phyloP scores from a whole-genome alignment of 2,113 vertebrate species.

The Xyliphius kryptos region DNA sequence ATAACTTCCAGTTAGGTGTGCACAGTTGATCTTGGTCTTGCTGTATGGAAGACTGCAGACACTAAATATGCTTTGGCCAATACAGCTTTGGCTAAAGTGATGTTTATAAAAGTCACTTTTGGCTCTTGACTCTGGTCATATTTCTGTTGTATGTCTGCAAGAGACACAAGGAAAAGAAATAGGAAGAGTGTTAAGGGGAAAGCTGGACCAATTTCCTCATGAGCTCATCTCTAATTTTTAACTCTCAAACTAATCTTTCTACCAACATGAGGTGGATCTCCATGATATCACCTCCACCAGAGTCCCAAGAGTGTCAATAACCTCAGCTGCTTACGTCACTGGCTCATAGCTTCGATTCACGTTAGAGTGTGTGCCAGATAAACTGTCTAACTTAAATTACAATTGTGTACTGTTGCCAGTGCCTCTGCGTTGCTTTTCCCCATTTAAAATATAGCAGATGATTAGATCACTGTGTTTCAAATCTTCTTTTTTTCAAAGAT shows the following conservation, averaged over 20 bases:
- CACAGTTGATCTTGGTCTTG: too few species aligned
- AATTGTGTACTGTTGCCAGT: conserved; percentile 3
- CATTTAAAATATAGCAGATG: too few species aligned
- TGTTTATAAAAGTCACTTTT: conserved; percentile 1
- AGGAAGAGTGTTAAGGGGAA: conserved; percentile 12
- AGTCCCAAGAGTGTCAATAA: conserved; percentile 10
- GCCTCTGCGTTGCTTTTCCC: background rate
- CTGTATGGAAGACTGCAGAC: background rate
- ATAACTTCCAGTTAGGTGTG: too few species aligned
- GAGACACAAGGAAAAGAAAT: conserved; percentile 14
- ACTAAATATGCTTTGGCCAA: background rate
- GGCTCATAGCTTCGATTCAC: background rate
- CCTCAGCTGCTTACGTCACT: conserved; percentile 11
- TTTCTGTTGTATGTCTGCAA: conserved; percentile 6
- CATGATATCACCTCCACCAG: conserved; percentile 34
- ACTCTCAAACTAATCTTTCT: conserved; percentile 1
- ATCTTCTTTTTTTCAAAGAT: too few species aligned
- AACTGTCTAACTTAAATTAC: conserved; percentile 10
- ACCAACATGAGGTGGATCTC: conserved; percentile 7
- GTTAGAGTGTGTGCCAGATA: background rate
- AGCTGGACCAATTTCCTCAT: conserved; percentile 6
- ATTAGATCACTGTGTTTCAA: too few species aligned
- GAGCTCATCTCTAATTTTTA: conserved; percentile 31
- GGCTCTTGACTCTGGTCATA: conserved; percentile 3
- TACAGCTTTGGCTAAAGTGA: background rate